A percentile compares a stretch with the other conserved stretches of the same genome.
phyloP scores from a whole-genome alignment of 2,888 invertebrate species.

The Chrysina gloriosa region DNA sequence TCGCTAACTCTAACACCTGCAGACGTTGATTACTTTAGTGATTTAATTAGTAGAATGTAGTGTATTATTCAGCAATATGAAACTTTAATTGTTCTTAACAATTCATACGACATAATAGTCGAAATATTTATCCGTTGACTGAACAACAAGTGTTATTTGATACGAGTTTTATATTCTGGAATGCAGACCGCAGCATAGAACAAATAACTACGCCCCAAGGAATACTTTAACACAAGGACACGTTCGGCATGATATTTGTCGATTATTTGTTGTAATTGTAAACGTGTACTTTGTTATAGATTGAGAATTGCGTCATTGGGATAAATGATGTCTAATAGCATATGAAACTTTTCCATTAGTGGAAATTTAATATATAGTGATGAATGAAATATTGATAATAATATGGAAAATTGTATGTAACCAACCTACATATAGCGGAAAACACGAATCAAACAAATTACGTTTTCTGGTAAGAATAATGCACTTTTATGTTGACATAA shows the following conservation, averaged over 20 bases:
- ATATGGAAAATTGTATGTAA: too few relatives aligned
- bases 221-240: constrained; percentile 11
- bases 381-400: too few relatives aligned
- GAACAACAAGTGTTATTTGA: constrained; percentile 38
- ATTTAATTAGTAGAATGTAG: not conserved
- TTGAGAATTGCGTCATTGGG: too few relatives aligned
- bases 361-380: too few relatives aligned
- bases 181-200: constrained; percentile 25
- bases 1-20: not conserved
- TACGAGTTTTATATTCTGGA: constrained; percentile 30
- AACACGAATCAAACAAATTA: too few relatives aligned
- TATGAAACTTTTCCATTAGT: too few relatives aligned
- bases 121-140: constrained; percentile 30
- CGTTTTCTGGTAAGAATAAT: too few relatives aligned
- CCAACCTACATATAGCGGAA: too few relatives aligned
- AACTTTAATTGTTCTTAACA: constrained; percentile 10
- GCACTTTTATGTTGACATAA: too few relatives aligned
- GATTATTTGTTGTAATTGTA: too few relatives aligned
- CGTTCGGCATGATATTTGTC: not conserved
- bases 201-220: constrained; percentile 26
- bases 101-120: constrained; percentile 9
- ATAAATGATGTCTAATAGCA: too few relatives aligned
- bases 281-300: too few relatives aligned
- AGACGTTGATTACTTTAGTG: not conserved
- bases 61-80: constrained; percentile 28